Percentiles rank a stretch among this genome's conserved stretches.
Evolutionary conservation across 2,888 invertebrate species (phyloP).

Genomic region (Melipona bicolor): DNA sequence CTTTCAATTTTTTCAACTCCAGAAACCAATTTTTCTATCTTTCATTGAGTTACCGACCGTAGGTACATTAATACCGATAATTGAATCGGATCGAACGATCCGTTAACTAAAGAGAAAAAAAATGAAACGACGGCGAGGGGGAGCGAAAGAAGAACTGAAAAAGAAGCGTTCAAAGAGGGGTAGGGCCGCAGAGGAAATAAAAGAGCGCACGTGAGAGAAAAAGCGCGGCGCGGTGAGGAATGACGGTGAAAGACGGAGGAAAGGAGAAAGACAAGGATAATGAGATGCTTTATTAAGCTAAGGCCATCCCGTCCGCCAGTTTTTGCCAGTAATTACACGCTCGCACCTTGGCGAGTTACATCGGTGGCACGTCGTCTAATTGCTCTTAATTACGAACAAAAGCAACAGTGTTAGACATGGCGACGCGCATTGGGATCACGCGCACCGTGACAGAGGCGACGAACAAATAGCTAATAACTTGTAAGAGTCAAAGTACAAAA

Average conservation of each 20-base stretch:
- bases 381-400: conserved; percentile 62
- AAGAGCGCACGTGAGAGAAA: conserved; percentile 39
- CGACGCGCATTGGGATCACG: not conserved
- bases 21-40: no score
- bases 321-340: conserved; percentile 61
- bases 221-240: not conserved
- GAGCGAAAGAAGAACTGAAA: not conserved
- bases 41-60: no score
- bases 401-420: conserved; percentile 21
- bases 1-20: no score
- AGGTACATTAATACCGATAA: not conserved
- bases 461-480: conserved; percentile 4
- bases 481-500: no score
- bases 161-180: not conserved
- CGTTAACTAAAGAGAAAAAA: not conserved
- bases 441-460: conserved; percentile 26
- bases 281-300: conserved; percentile 63
- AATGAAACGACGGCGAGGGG: not conserved
- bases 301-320: conserved; percentile 33
- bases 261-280: conserved; percentile 39
- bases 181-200: conserved; percentile 39
- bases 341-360: conserved; percentile 50
- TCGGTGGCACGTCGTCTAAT: conserved; percentile 56
- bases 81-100: not conserved
- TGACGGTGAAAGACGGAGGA: not conserved